These are phyloP conservation scores for Onychomys arenicola DNA, from an alignment of 2,797 vertebrate genomes.

Conservation along the genomic window DNA sequence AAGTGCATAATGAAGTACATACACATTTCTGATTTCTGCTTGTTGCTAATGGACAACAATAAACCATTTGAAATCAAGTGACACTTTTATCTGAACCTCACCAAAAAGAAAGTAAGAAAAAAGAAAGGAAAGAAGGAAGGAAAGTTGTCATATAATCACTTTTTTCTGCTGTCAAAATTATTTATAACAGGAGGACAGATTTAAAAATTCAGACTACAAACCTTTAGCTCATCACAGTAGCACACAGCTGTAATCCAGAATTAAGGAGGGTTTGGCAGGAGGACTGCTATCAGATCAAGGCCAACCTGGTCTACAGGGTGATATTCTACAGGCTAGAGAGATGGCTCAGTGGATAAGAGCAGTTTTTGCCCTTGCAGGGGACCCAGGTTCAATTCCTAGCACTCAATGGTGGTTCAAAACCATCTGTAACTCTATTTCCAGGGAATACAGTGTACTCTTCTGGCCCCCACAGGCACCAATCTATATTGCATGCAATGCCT, in stretches of 20 bases:
- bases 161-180: slow-evolving; percentile 9
- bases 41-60: slow-evolving; percentile 40
- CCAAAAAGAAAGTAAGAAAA: background rate
- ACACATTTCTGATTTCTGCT: slow-evolving; percentile 7
- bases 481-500: too few species aligned
- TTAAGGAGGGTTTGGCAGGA: background rate
- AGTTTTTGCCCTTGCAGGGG: too few species aligned
- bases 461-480: too few species aligned
- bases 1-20: background rate
- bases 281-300: background rate
- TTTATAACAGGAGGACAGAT: background rate
- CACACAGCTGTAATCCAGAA: background rate
- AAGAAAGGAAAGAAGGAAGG: background rate
- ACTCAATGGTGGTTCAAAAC: too few species aligned
- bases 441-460: too few species aligned
- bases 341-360: background rate
- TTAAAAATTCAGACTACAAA: background rate
- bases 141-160: background rate
- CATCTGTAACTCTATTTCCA: too few species aligned
- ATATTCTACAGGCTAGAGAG: background rate
- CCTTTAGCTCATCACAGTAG: background rate
- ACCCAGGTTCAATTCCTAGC: too few species aligned
- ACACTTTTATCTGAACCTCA: slow-evolving; percentile 32
- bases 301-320: background rate
- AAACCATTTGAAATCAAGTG: slow-evolving; percentile 26